A percentile compares a stretch with the other conserved stretches of the same genome.
Evolutionary conservation across 30 jellyfish, hydroid and myxozoan species (phyloP).

Genomic region (Hydractinia echinata): DNA sequence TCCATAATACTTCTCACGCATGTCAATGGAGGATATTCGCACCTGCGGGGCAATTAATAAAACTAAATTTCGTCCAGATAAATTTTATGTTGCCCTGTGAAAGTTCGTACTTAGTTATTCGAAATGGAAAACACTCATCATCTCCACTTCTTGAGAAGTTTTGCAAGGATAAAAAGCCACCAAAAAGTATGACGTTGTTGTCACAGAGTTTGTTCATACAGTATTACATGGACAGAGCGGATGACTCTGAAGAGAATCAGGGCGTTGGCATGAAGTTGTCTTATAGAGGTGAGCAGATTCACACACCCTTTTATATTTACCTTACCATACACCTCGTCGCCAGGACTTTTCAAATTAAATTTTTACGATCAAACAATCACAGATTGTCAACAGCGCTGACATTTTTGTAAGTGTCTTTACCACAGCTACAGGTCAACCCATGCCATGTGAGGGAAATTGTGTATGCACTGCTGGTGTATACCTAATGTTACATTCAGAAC

Average conservation of each 20-base stretch:
- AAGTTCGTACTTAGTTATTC: conserved; percentile 5
- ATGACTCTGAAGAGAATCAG: neutral
- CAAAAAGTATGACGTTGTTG: neutral
- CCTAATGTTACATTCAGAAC: too few species aligned
- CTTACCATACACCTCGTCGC: too few species aligned
- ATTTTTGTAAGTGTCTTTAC: too few species aligned
- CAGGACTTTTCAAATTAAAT: too few species aligned
- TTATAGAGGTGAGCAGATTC: neutral
- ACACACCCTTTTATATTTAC: too few species aligned
- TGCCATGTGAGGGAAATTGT: too few species aligned
- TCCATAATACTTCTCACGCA: neutral
- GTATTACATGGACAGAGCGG: neutral
- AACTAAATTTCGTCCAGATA: neutral
- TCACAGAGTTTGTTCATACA: neutral
- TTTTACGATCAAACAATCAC: too few species aligned
- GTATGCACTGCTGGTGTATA: too few species aligned
- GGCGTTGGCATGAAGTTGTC: neutral
- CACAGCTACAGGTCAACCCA: too few species aligned
- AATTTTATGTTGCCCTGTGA: conserved; percentile 1
- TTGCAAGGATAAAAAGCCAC: conserved; percentile 43
- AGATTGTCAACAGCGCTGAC: too few species aligned
- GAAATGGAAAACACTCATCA: conserved; percentile 39
- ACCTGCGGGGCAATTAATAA: conserved; percentile 14
- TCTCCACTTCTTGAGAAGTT: conserved; percentile 42
- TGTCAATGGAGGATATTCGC: conserved; percentile 12